phyloP scores from a whole-genome alignment of 64 coral and sea anemone genomes.

The Porites australiensis region DNA sequence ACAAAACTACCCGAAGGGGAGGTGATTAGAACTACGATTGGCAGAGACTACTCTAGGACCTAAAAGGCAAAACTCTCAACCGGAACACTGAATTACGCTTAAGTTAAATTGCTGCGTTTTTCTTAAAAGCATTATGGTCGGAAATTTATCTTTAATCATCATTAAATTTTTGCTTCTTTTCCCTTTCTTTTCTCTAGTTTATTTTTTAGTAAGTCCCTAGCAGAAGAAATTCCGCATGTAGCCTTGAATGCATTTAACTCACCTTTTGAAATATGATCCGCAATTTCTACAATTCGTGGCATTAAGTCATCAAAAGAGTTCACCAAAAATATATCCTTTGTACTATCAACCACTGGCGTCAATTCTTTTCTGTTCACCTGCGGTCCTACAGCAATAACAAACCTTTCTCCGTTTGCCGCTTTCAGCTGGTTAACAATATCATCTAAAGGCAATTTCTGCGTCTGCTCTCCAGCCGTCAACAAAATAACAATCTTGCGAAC shows the following conservation, averaged over 20 bases:
- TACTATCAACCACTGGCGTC: not conserved
- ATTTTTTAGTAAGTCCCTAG: no score
- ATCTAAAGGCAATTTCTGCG: not conserved
- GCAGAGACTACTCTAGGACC: no score
- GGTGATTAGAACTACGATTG: no score
- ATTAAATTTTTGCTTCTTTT: no score
- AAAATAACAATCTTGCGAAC: conserved; percentile 20
- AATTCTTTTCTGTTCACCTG: not conserved
- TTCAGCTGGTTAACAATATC: not conserved
- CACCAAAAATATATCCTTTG: not conserved
- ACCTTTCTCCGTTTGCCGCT: not conserved
- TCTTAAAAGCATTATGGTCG: no score
- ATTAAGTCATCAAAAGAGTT: not conserved
- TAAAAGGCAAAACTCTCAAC: no score
- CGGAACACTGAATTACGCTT: no score
- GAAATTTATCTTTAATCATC: no score
- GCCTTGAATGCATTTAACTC: not conserved
- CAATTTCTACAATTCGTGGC: not conserved
- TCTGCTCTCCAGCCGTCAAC: not conserved
- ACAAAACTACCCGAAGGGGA: no score
- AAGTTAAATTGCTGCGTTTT: no score
- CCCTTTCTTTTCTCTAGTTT: no score
- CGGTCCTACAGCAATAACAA: not conserved
- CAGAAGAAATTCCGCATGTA: no score
- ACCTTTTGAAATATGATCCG: not conserved